A percentile compares a stretch with the other conserved stretches of the same genome.
These are phyloP conservation scores for Mechanitis messenoides DNA, from an alignment of 2,888 invertebrate species.

Conservation along the genomic window DNA sequence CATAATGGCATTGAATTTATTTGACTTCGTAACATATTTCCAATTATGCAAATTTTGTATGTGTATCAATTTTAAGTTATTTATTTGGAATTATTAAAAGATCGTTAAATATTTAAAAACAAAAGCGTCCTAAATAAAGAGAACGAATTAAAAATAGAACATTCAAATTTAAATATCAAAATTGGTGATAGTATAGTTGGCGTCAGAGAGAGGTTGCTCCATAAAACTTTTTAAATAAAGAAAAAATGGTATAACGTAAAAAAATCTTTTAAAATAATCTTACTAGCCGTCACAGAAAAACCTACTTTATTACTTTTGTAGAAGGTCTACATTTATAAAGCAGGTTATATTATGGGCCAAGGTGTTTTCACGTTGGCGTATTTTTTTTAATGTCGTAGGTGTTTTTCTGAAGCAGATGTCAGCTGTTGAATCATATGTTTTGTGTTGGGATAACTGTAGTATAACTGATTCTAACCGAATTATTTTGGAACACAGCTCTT, in stretches of 20 bases:
- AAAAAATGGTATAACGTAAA: too few species aligned
- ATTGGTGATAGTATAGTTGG: too few species aligned
- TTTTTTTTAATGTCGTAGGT: constrained; percentile 38
- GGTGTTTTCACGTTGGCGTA: constrained; percentile 30
- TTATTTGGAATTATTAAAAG: neutral
- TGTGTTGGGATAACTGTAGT: constrained; percentile 51
- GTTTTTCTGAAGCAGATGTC: constrained; percentile 52
- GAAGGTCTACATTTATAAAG: constrained; percentile 26
- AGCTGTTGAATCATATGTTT: constrained; percentile 67
- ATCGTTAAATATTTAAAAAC: neutral
- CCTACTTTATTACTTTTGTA: constrained; percentile 5
- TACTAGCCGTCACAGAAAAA: too few species aligned
- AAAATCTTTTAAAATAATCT: too few species aligned
- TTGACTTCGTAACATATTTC: too few species aligned
- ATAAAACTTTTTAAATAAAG: too few species aligned
- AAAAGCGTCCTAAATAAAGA: too few species aligned
- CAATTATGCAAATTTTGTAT: too few species aligned
- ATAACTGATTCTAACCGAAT: constrained; percentile 61
- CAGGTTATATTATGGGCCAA: constrained; percentile 24
- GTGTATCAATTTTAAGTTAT: too few species aligned
- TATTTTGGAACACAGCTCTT: constrained; percentile 12
- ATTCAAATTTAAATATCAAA: too few species aligned
- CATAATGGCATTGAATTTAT: too few species aligned
- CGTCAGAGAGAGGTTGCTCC: too few species aligned
- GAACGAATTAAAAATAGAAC: neutral